Base-by-base conservation (phyloP, 2,113 vertebrate species). In the Hyperopisus bebe region DNA sequence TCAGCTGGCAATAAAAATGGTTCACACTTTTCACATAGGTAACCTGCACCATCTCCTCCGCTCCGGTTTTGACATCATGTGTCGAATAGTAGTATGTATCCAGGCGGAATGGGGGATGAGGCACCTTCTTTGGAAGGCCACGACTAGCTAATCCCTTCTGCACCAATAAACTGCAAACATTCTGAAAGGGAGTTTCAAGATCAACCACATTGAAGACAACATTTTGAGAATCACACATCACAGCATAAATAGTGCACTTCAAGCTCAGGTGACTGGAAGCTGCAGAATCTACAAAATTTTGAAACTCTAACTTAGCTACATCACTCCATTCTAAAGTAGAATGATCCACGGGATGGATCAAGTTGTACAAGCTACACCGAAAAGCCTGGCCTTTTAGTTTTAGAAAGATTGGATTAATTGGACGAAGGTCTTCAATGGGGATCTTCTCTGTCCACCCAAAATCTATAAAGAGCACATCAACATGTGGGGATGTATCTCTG, bases 281-380 rank as follows among this genome's bases (percentile, higher is more conserved):
- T 1, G 94, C 92, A 0, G 55, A 92, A 51, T 95, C 84, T 1
- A 98, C 94, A 95, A 99, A 99, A 66, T 95, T 94, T 46, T 89
- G 90, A 92, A 99, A 99, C 70, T 90, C 94, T 74, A 27, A 90
- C 17, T 92, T 51, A 0, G 97, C 96, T 85, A 95, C 93, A 70
- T 95, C 93, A 85, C 93, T 95, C 98, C 98, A 99, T 47, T 94
- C 89, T 77, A 96, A 95, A 58, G 96, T 95, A 87, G 95, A 94
- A 1, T 90, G 91, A 47, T 95, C 95, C 0, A 90, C 91, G 0
- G 97, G 96, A 0, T 97, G 94, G 90, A 96, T 94, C 83, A 97
- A 94, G 90, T 97, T 99, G 90, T 98, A 97, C 90, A 99, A 95
- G 92, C 97, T 97, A 92, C 98, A 99, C 90, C 96, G 95, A 93